phyloP scores from a whole-genome alignment of 2,888 invertebrate genomes.

The Drosophila kuntzei region DNA sequence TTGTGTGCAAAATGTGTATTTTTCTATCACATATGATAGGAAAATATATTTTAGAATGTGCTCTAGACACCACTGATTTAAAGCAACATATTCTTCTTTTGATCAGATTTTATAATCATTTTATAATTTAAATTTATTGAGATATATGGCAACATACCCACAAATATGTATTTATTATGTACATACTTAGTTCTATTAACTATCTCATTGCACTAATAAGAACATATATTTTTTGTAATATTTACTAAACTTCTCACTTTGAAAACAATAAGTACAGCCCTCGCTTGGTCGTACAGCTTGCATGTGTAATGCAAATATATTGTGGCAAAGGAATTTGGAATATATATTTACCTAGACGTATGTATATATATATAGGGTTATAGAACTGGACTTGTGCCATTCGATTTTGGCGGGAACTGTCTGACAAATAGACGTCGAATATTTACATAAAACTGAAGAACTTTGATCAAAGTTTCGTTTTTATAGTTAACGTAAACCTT shows the following conservation, averaged over 20 bases:
- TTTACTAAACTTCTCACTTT: not conserved
- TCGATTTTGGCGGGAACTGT: slow-evolving; percentile 62
- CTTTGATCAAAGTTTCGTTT: slow-evolving; percentile 28
- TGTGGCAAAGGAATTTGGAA: slow-evolving; percentile 22
- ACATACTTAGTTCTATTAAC: not conserved
- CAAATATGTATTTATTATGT: not conserved
- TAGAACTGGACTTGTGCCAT: slow-evolving; percentile 12
- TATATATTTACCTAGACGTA: slow-evolving; percentile 8
- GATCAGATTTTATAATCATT: not conserved
- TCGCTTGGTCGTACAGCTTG: slow-evolving; percentile 32
- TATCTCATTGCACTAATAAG: too few species aligned
- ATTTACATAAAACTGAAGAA: slow-evolving; percentile 13
- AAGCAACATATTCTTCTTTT: too few species aligned
- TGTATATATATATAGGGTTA: slow-evolving; percentile 2
- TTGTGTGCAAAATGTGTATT: too few species aligned
- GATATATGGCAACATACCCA: not conserved
- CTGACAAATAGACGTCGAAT: slow-evolving; percentile 36
- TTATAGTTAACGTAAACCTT: slow-evolving; percentile 27
- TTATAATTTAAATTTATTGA: not conserved
- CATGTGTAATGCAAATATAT: slow-evolving; percentile 49
- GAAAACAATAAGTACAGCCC: slow-evolving; percentile 23
- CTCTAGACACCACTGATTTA: too few species aligned
- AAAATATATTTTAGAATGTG: too few species aligned
- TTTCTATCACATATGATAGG: too few species aligned
- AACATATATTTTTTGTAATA: too few species aligned